Percentiles rank a stretch among this genome's conserved stretches.
These are phyloP conservation scores for Cylloceria caligata DNA, from an alignment of 2,888 invertebrate species.

Conservation along the genomic window DNA sequence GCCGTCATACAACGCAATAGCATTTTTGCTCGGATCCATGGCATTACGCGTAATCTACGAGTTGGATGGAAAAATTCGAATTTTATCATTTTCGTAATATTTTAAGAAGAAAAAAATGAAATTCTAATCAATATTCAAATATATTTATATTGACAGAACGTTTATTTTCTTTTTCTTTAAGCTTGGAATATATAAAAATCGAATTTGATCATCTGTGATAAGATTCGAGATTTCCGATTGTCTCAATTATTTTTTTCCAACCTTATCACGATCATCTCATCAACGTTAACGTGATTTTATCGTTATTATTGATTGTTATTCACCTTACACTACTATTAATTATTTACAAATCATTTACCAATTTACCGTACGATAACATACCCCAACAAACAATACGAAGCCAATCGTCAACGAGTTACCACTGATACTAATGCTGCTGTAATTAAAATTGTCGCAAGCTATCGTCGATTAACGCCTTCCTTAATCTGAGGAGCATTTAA, in stretches of 20 bases:
- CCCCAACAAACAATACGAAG: constrained; percentile 28
- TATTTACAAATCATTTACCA: constrained; percentile 54
- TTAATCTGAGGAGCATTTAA: constrained; percentile 49
- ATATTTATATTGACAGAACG: not conserved
- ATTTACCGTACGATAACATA: constrained; percentile 54
- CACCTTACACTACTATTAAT: constrained; percentile 54
- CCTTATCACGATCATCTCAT: constrained; percentile 34
- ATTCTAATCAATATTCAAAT: not conserved
- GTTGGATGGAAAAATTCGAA: not conserved
- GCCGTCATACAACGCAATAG: constrained; percentile 15
- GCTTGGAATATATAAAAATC: constrained; percentile 11
- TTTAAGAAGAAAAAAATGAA: no score
- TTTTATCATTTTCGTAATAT: not conserved
- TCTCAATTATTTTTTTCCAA: constrained; percentile 40
- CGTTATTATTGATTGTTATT: constrained; percentile 63
- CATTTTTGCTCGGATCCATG: constrained; percentile 31
- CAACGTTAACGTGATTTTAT: constrained; percentile 53
- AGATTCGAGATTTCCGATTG: constrained; percentile 22
- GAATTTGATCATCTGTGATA: constrained; percentile 10
- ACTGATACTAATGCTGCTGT: constrained; percentile 60
- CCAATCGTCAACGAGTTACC: constrained; percentile 59
- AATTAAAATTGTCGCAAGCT: constrained; percentile 17
- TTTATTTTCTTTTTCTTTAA: constrained; percentile 5
- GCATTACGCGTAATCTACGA: not conserved
- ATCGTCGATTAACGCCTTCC: constrained; percentile 39